Percentiles rank a stretch among this genome's conserved stretches.
Conservation (phyloP, 1,140 invertebrate genomes). For the Pseudomyrmex cubaensis region DNA sequence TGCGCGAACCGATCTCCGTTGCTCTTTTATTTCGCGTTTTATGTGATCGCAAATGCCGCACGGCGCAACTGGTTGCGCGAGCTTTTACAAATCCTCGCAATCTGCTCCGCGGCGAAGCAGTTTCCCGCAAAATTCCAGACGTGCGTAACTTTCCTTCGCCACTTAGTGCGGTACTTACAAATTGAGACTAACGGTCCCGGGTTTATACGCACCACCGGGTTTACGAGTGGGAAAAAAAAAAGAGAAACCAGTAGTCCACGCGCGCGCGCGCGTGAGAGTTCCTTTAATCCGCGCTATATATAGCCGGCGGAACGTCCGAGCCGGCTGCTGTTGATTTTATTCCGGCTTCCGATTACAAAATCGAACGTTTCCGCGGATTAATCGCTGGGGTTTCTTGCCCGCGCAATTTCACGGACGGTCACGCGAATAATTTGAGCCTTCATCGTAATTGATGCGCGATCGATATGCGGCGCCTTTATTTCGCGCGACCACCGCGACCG, state of each 20-base stretch:
- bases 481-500: neutral
- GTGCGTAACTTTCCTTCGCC: slow-evolving; percentile 38
- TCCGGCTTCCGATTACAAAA: slow-evolving; percentile 22
- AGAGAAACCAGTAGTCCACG: neutral
- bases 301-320: neutral
- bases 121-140: slow-evolving; percentile 20
- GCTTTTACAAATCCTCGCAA: slow-evolving; percentile 25
- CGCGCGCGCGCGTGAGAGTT: neutral
- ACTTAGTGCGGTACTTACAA: slow-evolving; percentile 50
- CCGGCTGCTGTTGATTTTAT: slow-evolving; percentile 15
- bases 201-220: slow-evolving; percentile 16
- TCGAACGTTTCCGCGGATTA: slow-evolving; percentile 31
- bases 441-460: slow-evolving; percentile 36
- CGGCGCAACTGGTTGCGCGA: neutral
- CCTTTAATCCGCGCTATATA: slow-evolving; percentile 17
- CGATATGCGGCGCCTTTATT: slow-evolving; percentile 10
- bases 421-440: slow-evolving; percentile 28
- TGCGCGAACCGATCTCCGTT: neutral
- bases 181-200: slow-evolving; percentile 60
- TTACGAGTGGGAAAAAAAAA: slow-evolving; percentile 1
- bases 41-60: neutral
- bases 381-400: slow-evolving; percentile 14
- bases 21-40: slow-evolving; percentile 22
- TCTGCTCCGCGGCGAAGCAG: neutral
- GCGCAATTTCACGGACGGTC: slow-evolving; percentile 18